Conservation (phyloP, 2,113 vertebrate species). For the Cavia aperea region DNA sequence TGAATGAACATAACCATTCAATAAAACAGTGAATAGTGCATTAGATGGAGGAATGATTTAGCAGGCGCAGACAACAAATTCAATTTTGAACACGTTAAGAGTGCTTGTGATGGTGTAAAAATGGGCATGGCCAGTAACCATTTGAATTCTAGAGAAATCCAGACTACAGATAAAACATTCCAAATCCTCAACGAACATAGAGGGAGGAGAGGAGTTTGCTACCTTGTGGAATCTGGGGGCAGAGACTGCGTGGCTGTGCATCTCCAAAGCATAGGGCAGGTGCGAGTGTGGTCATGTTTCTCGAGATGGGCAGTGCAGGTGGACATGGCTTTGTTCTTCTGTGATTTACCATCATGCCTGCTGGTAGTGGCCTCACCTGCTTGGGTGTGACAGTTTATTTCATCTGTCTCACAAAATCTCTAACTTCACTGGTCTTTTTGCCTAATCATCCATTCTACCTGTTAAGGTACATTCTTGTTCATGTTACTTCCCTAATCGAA, state of each 20-base stretch:
- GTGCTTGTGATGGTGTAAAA: not conserved
- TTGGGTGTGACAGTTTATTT: not conserved
- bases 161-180: not conserved
- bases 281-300: not conserved
- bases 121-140: not conserved
- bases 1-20: not conserved
- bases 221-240: not conserved
- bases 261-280: not conserved
- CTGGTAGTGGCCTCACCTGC: not conserved
- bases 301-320: not conserved
- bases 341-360: not conserved
- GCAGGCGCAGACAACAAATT: not conserved
- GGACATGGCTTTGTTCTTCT: not conserved
- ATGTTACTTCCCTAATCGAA: not conserved
- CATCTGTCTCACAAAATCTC: not conserved
- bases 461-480: not conserved
- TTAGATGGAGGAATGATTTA: not conserved
- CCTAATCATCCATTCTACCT: not conserved
- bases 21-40: not conserved
- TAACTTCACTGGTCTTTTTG: not conserved
- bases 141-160: not conserved
- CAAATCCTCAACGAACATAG: not conserved
- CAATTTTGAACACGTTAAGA: not conserved
- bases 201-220: not conserved
- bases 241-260: not conserved